Base-by-base conservation (phyloP, 2,888 invertebrate genomes). In the Lasioglossum lativentre region DNA sequence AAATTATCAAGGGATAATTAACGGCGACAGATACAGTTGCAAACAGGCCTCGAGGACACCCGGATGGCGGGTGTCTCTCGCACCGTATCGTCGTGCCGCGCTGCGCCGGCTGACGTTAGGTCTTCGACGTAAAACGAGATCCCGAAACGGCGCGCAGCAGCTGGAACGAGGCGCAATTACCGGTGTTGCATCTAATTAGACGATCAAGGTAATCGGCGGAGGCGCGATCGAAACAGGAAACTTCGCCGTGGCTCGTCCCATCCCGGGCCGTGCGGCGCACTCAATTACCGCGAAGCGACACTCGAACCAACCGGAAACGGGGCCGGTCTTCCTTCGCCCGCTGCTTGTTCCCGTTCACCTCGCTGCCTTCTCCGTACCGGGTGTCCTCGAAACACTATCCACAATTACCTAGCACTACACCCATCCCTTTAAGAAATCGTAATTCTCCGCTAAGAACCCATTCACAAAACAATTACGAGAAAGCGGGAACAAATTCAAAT, bases 161-260 rank as follows among this genome's bases (percentile, higher is more conserved):
- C 73, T 85, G 83, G 56, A 81, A 81, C 68, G 52, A 30, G 52
- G 63, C 63, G 70, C 78, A 81, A 87, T 87, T 82, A 82, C 81
- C 80, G 75, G 80, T 83, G 75, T 74, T 78, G 84, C 79, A 75
- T 83, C 77, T 90, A 90, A 90, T 90, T 89, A 90, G 85, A 59
- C 86, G 83, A 88, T 89, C 86, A 71, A 59, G 79, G 47, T 77
- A 82, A 89, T 88, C 82, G 85, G 73, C 77, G 83, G 1, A 45
- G 63, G 42, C 45, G 42, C 84, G 79, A 90, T 90, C 86, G 86
- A 81, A 86, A 87, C 74, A 68, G 78, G 87, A 82, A 89, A 85
- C 86, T 86, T 76, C 19, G 74, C 66, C 27, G 75, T 34, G 52
- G 38, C 47, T 72, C 59, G 42, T 73, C 72, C 75, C 72, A 75